Base-by-base conservation (phyloP, 2,797 vertebrate genomes). In the Poecilia picta region DNA sequence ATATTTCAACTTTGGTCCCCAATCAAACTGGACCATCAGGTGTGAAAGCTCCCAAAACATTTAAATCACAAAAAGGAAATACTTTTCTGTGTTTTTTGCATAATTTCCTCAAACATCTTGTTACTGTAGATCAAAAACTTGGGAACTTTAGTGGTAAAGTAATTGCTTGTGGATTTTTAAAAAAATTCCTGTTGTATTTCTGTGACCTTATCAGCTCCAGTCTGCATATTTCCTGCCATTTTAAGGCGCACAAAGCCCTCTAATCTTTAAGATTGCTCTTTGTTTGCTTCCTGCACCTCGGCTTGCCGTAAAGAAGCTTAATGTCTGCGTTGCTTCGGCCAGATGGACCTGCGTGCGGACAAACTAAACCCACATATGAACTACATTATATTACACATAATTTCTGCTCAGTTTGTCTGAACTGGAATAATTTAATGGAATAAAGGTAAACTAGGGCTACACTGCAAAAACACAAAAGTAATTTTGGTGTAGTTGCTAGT, bases 301-400 rank as follows among this genome's bases (percentile, higher is more conserved):
- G 83, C 89, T 74, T 47, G 23, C 79, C 47, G 47, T 77, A 93
- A 93, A 94, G 89, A 79, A 87, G 92, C 91, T 93, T 95, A 94
- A 85, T 87, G 82, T 86, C 85, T 89, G 85, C 81, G 66, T 89
- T 81, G 83, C 83, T 47, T 45, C 46, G 41, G 85, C 84, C 91
- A 92, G 91, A 91, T 91, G 93, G 91, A 91, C 83, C 78, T 51
- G 28, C 33, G 75, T 39, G 49, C 80, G 51, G 71, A 78, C 28
- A 18, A 78, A 80, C 75, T 89, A 51, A 83, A 80, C 76, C 85
- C 46, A 23, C 75, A 13, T 73, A 31, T 28, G 16, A 3, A 28
- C 51, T 82, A 77, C 76, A 81, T 71, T 49, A 57, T 74, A 78
- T 85, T 72, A 83, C 72, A 51, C 39, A 25, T 71, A 43, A 53